A percentile compares a stretch with the other conserved stretches of the same genome.
Evolutionary conservation across 2,797 vertebrate species (phyloP).

Genomic region (Chelidonichthys spinosus): DNA sequence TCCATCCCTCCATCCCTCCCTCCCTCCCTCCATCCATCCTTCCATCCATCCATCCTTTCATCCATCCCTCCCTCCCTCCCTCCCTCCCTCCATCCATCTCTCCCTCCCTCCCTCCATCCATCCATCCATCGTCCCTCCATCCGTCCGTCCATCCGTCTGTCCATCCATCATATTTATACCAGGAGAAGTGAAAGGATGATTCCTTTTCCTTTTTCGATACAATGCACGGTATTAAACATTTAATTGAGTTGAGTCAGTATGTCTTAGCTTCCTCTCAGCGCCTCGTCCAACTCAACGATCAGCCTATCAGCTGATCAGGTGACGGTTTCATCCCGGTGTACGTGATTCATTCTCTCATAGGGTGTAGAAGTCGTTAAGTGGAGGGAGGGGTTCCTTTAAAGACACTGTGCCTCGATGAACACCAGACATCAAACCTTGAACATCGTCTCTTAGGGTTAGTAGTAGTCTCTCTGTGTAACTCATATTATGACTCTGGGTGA

Average conservation of each 20-base stretch:
- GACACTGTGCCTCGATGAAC: constrained; percentile 7
- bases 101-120: too few species aligned
- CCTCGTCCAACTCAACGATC: constrained; percentile 5
- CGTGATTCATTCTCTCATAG: constrained; percentile 13
- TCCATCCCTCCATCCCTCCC: too few species aligned
- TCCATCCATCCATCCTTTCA: too few species aligned
- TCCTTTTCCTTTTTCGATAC: not conserved
- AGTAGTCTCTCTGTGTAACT: constrained; percentile 29
- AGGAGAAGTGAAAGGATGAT: not conserved
- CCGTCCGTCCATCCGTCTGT: too few species aligned
- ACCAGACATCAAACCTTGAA: constrained; percentile 35
- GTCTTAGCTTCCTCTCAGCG: not conserved
- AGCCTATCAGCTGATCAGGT: not conserved
- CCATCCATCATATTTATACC: not conserved
- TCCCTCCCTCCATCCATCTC: too few species aligned
- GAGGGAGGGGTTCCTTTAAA: constrained; percentile 18
- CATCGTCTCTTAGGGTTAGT: constrained; percentile 22
- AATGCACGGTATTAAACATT: not conserved
- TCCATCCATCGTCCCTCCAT: not conserved
- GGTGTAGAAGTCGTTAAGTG: constrained; percentile 11
- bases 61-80: too few species aligned
- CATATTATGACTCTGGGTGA: constrained; percentile 27
- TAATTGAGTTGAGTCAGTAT: constrained; percentile 7
- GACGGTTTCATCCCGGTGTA: constrained; percentile 20
- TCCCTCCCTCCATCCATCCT: too few species aligned